Evolutionary conservation across 2,888 invertebrate species (phyloP), one percentile per base, ranked within the genome.

Genomic region (Melinaea marsaeus): DNA sequence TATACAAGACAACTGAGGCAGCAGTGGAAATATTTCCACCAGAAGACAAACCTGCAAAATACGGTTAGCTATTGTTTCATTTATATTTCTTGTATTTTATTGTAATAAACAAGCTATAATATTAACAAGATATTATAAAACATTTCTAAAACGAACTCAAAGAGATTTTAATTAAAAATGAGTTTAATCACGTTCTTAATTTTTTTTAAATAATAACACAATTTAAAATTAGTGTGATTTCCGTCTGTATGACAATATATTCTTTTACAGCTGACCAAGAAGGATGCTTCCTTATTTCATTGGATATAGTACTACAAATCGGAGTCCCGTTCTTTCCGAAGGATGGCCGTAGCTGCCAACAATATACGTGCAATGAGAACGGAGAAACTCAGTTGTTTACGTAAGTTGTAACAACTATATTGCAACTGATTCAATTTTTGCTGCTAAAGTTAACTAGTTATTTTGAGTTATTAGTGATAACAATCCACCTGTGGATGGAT

Each of bases 241-340:
- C 6, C 2, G 6, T 48, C 13, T 7, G 22, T 48, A 13, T 22
- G 6, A 13, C n/a, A 2, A 1, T 33, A 32, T n/a, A 11, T 6
- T 51, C 13, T 61, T 37, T 64, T 71, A 57, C 62, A 73, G 72
- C 67, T 33, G 11, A 62, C 13, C 45, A 68, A 60, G 60, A 64
- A 45, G 73, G 73, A n/a, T 73, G 72, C 58, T 74, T 71, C 51
- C 33, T 64, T 3, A 34, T 58, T 11, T 37, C 60, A 0, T 54
- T 69, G 3, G 67, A 72, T 6, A 58, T 11, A 13, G 67, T 74
- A 9, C 4, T 74, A 13, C 61, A 63, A 32, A 62, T 63, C 51
- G 62, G 11, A 3, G 58, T 61, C 48, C 42, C 62, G 2, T 66
- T 54, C 22, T 60, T 63, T 13, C 62, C 65, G 5, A 42, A 34